phyloP scores from a whole-genome alignment of 2,113 vertebrate genomes.

The Amphiprion percula region DNA sequence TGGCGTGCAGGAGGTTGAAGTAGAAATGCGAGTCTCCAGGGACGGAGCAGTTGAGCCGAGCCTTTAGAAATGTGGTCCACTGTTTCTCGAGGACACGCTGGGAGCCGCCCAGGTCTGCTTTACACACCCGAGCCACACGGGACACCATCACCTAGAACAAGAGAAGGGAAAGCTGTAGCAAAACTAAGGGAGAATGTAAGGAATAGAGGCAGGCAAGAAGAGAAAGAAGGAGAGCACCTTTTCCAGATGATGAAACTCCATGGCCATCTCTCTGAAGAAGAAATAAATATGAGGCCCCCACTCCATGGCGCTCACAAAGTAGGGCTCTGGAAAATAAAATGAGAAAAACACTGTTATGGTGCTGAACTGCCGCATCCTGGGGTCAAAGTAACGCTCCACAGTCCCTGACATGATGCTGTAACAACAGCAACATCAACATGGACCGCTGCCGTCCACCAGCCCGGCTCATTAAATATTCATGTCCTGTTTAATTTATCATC shows the following conservation, averaged over 20 bases:
- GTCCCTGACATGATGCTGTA: slow-evolving; percentile 46
- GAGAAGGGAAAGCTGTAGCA: background rate
- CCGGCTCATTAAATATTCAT: slow-evolving; percentile 76
- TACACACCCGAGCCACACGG: slow-evolving; percentile 95
- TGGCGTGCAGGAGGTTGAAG: slow-evolving; percentile 96
- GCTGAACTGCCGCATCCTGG: background rate
- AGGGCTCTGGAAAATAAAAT: slow-evolving; percentile 87
- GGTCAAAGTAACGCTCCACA: slow-evolving; percentile 24
- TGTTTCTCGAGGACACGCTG: slow-evolving; percentile 97
- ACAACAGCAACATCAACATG: slow-evolving; percentile 62
- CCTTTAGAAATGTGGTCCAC: slow-evolving; percentile 98
- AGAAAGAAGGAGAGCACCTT: slow-evolving; percentile 85
- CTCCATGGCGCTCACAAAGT: slow-evolving; percentile 94
- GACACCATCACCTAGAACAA: slow-evolving; percentile 92
- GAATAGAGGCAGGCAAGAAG: background rate
- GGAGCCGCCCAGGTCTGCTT: slow-evolving; percentile 94
- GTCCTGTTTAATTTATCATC: slow-evolving; percentile 65
- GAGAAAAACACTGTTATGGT: slow-evolving; percentile 34
- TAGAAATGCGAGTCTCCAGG: slow-evolving; percentile 98
- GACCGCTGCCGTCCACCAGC: slow-evolving; percentile 35
- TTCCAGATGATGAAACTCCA: slow-evolving; percentile 98
- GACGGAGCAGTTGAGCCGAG: slow-evolving; percentile 96
- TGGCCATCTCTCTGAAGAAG: slow-evolving; percentile 98
- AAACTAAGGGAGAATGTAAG: background rate
- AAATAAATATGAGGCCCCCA: slow-evolving; percentile 97